phyloP scores from a whole-genome alignment of 2,797 vertebrate species.

The Artibeus lituratus region DNA sequence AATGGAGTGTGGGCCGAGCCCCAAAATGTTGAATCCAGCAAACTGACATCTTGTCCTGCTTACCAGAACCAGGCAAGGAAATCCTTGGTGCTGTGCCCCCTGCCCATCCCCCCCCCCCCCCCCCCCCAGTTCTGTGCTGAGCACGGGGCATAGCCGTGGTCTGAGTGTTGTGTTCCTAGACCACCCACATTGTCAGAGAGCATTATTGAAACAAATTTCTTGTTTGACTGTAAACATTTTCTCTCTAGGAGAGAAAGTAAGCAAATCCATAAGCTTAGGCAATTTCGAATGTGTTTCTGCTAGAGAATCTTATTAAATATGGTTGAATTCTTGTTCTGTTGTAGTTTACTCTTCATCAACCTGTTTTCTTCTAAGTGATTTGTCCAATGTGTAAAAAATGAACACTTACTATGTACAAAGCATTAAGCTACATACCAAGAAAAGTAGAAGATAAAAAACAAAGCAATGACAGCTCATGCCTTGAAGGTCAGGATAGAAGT shows the following conservation, averaged over 20 bases:
- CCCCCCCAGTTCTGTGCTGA: background rate
- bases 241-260: background rate
- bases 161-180: background rate
- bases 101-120: no score
- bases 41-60: background rate
- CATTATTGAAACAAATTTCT: background rate
- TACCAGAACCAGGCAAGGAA: background rate
- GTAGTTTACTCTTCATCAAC: background rate
- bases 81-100: rapidly evolving
- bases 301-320: background rate
- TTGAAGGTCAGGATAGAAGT: background rate
- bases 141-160: no score
- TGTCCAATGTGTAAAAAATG: background rate
- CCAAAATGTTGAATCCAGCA: background rate
- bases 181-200: background rate
- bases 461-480: background rate
- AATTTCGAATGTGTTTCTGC: background rate
- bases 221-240: background rate
- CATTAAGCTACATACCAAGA: background rate
- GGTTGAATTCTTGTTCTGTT: background rate
- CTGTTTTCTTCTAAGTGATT: background rate
- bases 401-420: background rate
- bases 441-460: background rate
- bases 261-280: background rate
- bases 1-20: background rate